Conservation (phyloP, 2,113 vertebrate species). For the Amazona guildingii region DNA sequence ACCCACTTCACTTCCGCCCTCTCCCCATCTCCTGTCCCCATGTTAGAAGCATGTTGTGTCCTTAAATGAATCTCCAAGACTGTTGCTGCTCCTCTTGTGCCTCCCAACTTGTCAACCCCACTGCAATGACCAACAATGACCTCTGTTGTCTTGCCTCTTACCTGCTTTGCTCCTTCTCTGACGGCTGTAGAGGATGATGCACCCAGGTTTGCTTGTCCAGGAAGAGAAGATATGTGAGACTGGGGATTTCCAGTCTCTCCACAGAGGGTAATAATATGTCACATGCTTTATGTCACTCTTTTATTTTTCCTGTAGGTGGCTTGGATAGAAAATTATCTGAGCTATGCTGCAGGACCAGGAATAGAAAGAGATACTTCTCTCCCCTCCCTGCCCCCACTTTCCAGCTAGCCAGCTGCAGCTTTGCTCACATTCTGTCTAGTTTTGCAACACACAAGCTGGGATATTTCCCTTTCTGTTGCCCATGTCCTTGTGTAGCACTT, state of each 20-base stretch:
- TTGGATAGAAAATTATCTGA: neutral
- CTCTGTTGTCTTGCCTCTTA: neutral
- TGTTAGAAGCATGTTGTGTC: neutral
- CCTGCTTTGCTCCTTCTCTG: neutral
- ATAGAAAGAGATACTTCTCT: neutral
- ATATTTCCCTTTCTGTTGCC: neutral
- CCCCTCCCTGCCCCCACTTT: neutral
- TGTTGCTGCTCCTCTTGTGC: neutral
- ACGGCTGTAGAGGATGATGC: accelerated
- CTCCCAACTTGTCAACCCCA: neutral
- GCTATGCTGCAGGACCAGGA: neutral
- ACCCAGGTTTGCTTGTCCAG: neutral
- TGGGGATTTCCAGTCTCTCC: neutral
- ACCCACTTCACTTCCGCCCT: neutral
- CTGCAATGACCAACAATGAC: neutral
- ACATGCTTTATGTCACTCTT: neutral
- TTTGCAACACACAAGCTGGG: neutral
- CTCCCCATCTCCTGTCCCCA: neutral
- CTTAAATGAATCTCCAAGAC: neutral
- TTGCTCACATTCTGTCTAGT: neutral
- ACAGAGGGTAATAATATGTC: neutral
- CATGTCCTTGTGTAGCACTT: neutral
- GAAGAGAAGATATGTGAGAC: neutral
- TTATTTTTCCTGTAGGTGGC: neutral
- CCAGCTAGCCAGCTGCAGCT: neutral